Conservation (phyloP, 2,797 vertebrate species). For the Esox masquinongy region DNA sequence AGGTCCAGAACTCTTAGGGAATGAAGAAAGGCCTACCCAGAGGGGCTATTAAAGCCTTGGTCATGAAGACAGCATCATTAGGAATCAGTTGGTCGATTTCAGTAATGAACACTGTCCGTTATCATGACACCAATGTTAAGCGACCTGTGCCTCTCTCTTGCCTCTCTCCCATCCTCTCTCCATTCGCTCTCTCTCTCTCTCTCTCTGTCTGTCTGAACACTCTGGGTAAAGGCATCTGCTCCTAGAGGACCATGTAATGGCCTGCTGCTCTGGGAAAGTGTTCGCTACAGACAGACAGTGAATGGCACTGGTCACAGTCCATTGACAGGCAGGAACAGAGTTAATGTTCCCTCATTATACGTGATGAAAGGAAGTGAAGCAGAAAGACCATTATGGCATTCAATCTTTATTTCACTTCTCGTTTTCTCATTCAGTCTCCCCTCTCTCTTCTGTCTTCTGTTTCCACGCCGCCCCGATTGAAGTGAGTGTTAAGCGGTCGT, state of each 20-base stretch:
- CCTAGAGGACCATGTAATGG: no score
- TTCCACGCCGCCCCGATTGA: no score
- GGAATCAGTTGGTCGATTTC: not conserved
- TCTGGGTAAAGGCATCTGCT: no score
- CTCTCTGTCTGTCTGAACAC: no score
- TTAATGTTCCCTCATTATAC: no score
- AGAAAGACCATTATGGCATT: no score
- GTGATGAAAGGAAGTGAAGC: no score
- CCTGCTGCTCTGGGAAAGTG: no score
- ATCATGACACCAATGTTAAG: not conserved
- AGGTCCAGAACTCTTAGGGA: not conserved
- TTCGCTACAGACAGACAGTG: no score
- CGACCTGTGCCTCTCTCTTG: not conserved
- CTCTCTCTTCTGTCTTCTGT: conserved; percentile 2
- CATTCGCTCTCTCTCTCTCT: not conserved
- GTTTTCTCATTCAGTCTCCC: not conserved
- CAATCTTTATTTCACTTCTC: not conserved
- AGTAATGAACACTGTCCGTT: not conserved
- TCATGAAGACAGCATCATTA: not conserved
- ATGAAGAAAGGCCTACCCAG: not conserved
- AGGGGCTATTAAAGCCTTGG: not conserved
- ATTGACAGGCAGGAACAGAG: no score
- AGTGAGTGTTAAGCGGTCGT: not conserved
- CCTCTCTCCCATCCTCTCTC: conserved; percentile 14
- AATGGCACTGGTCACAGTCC: no score